Conservation (phyloP, 2,888 invertebrate genomes). For the Eudasyphora cyanicolor region DNA sequence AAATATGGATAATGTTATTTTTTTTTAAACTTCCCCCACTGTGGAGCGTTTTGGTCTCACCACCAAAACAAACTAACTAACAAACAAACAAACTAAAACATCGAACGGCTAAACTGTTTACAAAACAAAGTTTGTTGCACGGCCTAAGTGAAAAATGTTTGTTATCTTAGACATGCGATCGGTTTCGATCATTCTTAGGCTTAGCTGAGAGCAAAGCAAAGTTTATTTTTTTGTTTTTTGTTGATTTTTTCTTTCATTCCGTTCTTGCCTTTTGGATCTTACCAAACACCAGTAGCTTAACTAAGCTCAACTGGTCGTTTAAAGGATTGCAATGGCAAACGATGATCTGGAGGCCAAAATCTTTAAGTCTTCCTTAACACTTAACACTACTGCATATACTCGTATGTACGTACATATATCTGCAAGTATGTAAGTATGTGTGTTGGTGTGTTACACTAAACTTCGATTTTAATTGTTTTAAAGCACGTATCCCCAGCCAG, state of each 20-base stretch:
- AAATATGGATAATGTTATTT: no score
- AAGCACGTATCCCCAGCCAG: constrained; percentile 50
- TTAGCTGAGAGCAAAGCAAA: constrained; percentile 33
- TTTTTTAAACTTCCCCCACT: no score
- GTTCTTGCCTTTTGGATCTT: constrained; percentile 17
- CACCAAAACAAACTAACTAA: background rate
- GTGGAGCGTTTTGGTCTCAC: background rate
- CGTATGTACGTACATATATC: background rate
- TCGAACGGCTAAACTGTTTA: constrained; percentile 47
- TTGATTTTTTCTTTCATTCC: constrained; percentile 24
- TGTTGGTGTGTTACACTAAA: constrained; percentile 20
- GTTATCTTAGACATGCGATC: constrained; percentile 77
- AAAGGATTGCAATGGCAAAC: constrained; percentile 32
- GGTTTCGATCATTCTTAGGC: constrained; percentile 68
- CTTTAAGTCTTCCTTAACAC: constrained; percentile 53
- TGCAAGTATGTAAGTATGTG: background rate
- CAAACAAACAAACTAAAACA: constrained; percentile 43
- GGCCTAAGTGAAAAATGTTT: constrained; percentile 69
- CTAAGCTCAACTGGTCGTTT: background rate
- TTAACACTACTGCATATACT: no score
- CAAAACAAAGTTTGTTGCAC: constrained; percentile 55
- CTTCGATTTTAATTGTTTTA: constrained; percentile 62
- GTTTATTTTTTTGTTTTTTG: no score
- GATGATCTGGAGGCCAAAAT: constrained; percentile 17
- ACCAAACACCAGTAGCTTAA: constrained; percentile 56